Evolutionary conservation across 2,888 invertebrate genomes (phyloP), one percentile per base, ranked within the genome.

Genomic region (Lycia hirtaria): DNA sequence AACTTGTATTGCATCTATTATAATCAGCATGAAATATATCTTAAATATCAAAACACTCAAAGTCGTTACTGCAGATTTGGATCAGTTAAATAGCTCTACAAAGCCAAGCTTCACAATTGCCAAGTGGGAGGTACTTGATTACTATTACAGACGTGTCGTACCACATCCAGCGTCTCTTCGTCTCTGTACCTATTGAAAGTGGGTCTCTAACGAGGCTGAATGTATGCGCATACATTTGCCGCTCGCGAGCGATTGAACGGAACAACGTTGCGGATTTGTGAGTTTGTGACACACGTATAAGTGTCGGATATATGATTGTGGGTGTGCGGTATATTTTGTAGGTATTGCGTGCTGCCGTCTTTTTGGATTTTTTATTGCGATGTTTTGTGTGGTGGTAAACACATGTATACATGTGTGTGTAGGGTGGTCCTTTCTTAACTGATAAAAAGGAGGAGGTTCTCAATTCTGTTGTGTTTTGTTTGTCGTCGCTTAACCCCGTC

Each of bases 191-290:
- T 59, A 62, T 67, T 69, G 65, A 71, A 78, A 82, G 79, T 74
- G 75, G 76, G 66, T 67, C 71, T 73, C 78, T 85, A 87, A 87
- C 85, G 84, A 87, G 76, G 72, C 75, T 60, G 79, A 82, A 87
- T 86, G 65, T 87, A 87, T 87, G 87, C 87, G 86, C 88, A 87
- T 87, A 87, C 73, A 87, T 87, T 86, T 78, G 66, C 71, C 76
- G 74, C 71, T 71, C 75, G 72, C 60, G 71, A 65, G 62, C 80
- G 76, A 84, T 81, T 81, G 77, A 78, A 79, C 76, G 78, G 76
- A 78, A 75, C 75, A 78, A 73, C 76, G 78, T 75, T 78, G 75
- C 69, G 60, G 78, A 81, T 80, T 81, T 81, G 79, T 78, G 69
- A 74, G 64, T 59, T 59, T 59, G 62, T 67, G 71, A 65, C 44